Evolutionary conservation across 2,888 invertebrate species (phyloP), one percentile per base, ranked within the genome.

Genomic region (Apantesis nais): DNA sequence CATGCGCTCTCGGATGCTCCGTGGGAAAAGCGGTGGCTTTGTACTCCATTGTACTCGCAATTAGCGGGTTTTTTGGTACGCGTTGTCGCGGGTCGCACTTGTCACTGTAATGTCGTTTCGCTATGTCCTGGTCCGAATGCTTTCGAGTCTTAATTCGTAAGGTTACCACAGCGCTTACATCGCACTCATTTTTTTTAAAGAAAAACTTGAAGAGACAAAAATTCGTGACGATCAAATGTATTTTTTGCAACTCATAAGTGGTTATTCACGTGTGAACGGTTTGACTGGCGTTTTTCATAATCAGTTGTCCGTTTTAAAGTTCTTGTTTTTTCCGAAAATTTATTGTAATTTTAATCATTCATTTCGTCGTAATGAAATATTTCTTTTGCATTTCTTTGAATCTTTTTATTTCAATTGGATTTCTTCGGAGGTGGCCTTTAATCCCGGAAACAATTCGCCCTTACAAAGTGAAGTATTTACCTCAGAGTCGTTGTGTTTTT

Each of bases 21-120:
- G 94, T 95, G 95, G 93, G 95, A 95, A 94, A 85, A 86, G 94
- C 94, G 94, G 94, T 76, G 79, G 89, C 93, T 94, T 94, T 94
- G 93, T 92, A 83, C 86, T 82, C 89, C 93, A 93, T 93, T 93
- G 94, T 93, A 92, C 85, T 90, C 87, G 93, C 89, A 94, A 94
- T 95, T 95, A 95, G 89, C 89, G 82, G 78, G 83, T 88, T 93
- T 93, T 93, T 94, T 92, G 86, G 83, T 69, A 81, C 80, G 80
- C 86, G 86, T 86, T 88, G 89, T 86, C 88, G 86, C 89, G 84
- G 87, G 82, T 88, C 88, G 92, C 90, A 90, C 93, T 93, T 92
- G 93, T 88, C 89, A 86, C 85, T 88, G 89, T 90, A 93, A 93
- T 93, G 94, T 91, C 91, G 88, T 90, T 89, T 86, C 87, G 89